A percentile compares a stretch with the other conserved stretches of the same genome.
Evolutionary conservation across 2,113 vertebrate genomes (phyloP).

Genomic region (Turdus rufiventris): DNA sequence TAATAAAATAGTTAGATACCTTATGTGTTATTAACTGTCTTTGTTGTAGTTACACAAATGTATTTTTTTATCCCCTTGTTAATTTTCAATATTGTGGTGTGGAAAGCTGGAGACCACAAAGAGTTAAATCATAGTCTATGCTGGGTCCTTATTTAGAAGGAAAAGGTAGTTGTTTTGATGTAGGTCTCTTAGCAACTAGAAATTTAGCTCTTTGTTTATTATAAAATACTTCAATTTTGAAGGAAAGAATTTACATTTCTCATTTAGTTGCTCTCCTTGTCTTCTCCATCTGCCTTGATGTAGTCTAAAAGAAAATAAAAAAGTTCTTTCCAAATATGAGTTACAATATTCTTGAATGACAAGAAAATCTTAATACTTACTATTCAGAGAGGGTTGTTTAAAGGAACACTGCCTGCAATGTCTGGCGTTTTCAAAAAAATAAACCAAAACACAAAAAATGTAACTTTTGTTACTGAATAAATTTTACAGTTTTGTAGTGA

Average conservation of each 20-base stretch:
- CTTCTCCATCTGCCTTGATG: background rate
- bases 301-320: background rate
- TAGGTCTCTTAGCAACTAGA: constrained; percentile 75
- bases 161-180: constrained; percentile 61
- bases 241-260: constrained; percentile 57
- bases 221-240: constrained; percentile 62
- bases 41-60: background rate
- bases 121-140: constrained; percentile 67
- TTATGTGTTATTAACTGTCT: background rate
- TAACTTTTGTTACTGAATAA: background rate
- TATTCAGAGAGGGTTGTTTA: background rate
- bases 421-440: background rate
- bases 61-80: background rate
- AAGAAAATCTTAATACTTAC: constrained; percentile 18
- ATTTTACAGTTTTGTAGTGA: background rate
- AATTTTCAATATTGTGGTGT: background rate
- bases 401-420: background rate
- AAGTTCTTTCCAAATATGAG: constrained; percentile 23
- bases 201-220: constrained; percentile 68
- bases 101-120: constrained; percentile 31
- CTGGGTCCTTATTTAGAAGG: constrained; percentile 51
- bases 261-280: constrained; percentile 19
- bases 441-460: rapidly evolving
- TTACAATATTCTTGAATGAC: constrained; percentile 35
- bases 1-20: background rate